These are phyloP conservation scores for Pristionchus fissidentatus DNA, from an alignment of 2,888 invertebrate species.

Conservation along the genomic window DNA sequence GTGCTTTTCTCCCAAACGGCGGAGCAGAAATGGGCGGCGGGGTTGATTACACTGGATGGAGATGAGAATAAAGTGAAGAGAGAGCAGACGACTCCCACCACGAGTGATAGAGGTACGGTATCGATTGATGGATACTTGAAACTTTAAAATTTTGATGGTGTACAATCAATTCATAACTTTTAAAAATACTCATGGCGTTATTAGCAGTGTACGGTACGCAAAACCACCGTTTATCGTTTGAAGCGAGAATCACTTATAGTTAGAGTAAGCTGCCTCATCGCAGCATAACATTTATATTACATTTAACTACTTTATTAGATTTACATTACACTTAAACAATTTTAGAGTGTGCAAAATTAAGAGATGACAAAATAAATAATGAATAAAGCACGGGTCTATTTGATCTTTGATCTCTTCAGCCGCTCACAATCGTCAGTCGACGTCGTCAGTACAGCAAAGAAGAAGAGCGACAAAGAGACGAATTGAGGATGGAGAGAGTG, in stretches of 20 bases:
- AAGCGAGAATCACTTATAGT: too few relatives aligned
- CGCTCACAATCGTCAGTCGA: not conserved
- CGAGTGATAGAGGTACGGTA: conserved; percentile 31
- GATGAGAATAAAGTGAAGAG: not conserved
- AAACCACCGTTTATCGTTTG: too few relatives aligned
- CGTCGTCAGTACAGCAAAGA: not conserved
- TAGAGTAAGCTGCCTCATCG: too few relatives aligned
- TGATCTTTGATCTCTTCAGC: conserved; percentile 27
- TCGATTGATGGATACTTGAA: not conserved
- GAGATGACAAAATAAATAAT: not conserved
- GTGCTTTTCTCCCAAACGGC: conserved; percentile 35
- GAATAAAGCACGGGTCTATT: not conserved
- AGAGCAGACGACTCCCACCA: conserved; percentile 10
- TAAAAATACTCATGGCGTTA: too few relatives aligned
- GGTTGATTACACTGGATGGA: conserved; percentile 29
- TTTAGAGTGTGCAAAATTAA: too few relatives aligned
- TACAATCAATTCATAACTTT: too few relatives aligned
- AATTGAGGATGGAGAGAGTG: not conserved
- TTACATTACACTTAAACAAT: too few relatives aligned
- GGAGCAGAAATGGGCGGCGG: conserved; percentile 27
- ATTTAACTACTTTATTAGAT: too few relatives aligned
- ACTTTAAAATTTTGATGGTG: not conserved
- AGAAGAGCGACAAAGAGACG: not conserved
- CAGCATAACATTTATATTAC: too few relatives aligned
- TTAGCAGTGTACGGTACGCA: too few relatives aligned